phyloP scores from a whole-genome alignment of 2,888 invertebrate genomes.

The Brachyptera risi region DNA sequence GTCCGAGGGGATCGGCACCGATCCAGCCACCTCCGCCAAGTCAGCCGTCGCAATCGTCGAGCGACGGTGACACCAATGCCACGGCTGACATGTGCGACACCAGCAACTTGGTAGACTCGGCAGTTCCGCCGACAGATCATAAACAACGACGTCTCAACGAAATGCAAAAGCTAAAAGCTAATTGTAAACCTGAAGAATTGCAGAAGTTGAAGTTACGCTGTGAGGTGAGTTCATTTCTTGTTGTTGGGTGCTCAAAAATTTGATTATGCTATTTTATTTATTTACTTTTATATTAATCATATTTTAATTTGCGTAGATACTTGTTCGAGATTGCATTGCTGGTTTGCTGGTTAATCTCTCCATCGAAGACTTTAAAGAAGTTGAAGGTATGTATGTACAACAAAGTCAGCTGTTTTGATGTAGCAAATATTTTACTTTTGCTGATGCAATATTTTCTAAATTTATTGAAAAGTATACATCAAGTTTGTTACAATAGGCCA shows the following conservation, averaged over 20 bases:
- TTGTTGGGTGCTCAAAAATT: neutral
- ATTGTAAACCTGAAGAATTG: constrained; percentile 75
- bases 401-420: neutral
- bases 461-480: too few species aligned
- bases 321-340: constrained; percentile 79
- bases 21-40: constrained; percentile 39
- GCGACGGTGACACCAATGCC: constrained; percentile 28
- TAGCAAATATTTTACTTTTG: too few species aligned
- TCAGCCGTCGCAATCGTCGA: neutral
- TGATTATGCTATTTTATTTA: too few species aligned
- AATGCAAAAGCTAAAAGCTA: constrained; percentile 67
- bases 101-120: constrained; percentile 58
- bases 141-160: constrained; percentile 64
- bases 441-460: too few species aligned
- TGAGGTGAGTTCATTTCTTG: constrained; percentile 46
- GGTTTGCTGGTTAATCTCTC: constrained; percentile 75
- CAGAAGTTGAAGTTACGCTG: constrained; percentile 68
- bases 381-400: constrained; percentile 61
- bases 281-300: too few species aligned
- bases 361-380: constrained; percentile 77
- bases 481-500: neutral
- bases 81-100: constrained; percentile 37
- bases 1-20: constrained; percentile 44
- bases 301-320: constrained; percentile 49
- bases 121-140: constrained; percentile 62